Evolutionary conservation across 2,113 vertebrate species (phyloP), one percentile per base, ranked within the genome.

Genomic region (Burhinus bistriatus): DNA sequence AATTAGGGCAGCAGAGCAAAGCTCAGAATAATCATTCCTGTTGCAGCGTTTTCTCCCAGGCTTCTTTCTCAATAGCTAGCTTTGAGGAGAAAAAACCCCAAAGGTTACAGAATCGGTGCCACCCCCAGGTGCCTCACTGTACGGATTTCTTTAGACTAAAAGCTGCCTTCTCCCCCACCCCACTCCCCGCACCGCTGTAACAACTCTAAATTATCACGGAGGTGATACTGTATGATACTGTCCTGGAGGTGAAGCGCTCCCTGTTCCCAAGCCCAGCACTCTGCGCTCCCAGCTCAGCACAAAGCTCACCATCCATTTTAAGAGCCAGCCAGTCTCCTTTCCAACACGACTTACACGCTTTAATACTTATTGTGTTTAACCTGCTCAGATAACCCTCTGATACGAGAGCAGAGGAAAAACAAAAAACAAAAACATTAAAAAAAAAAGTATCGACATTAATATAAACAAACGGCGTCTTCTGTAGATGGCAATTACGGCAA

Each of bases 231-330:
- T 2, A 40, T 11, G 40, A 40, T 40, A 40, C 40, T 40, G 71
- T 25, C 34, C 51, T 3, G 5, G 30, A 29, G 51, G 76, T 5
- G 69, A 58, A 65, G 82, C 36, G 4, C n/a, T 78, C 38, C 73
- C 61, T 2, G 61, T 6, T 34, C 44, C 3, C 45, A 23, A 72
- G 38, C 44, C 65, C 55, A 19, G 51, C 38, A 10, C 57, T 4
- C 45, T 7, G n/a, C 15, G 3, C 59, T 38, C 73, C 61, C 57
- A 21, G 58, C 95, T 32, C 91, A 4, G 86, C 89, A 95, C 87
- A 96, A 93, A 94, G 88, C 90, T 90, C 90, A 86, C 84, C 95
- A 93, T 90, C 89, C 92, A 93, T 84, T 90, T 94, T 81, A 91
- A 55, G 45, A 64, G 36, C 55, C 91, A 88, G 58, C 34, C 51